These are phyloP conservation scores for Globodera rostochiensis DNA, from an alignment of 1,140 invertebrate genomes.

Conservation along the genomic window DNA sequence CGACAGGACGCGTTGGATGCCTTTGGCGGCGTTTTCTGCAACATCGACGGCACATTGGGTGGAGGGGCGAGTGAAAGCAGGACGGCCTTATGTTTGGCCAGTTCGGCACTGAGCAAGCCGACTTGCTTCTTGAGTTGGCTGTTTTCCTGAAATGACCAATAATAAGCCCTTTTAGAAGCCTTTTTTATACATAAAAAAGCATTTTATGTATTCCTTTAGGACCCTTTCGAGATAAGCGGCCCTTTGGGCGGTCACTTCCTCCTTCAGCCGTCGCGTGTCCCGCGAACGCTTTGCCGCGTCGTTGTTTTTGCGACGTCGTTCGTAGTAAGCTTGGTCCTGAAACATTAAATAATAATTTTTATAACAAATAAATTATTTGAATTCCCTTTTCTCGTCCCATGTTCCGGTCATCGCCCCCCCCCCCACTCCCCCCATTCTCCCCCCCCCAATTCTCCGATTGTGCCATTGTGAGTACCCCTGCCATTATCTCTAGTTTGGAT, in stretches of 20 bases:
- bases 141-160: not conserved
- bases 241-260: constrained; percentile 28
- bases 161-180: not conserved
- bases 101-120: not conserved
- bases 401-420: not conserved
- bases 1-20: not conserved
- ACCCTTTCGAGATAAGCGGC: constrained; percentile 29
- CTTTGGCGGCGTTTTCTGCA: not conserved
- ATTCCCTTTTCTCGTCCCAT: not conserved
- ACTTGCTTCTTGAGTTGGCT: not conserved
- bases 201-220: not conserved
- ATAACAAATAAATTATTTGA: not conserved
- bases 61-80: not conserved
- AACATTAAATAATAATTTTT: constrained; percentile 19
- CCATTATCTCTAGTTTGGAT: not conserved
- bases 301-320: constrained; percentile 87
- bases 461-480: not conserved
- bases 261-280: constrained; percentile 81
- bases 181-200: too few species aligned
- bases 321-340: constrained; percentile 79
- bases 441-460: not conserved
- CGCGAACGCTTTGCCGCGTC: constrained; percentile 90
- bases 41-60: not conserved
- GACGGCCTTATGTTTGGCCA: not conserved
- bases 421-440: too few species aligned